These are phyloP conservation scores for Castor canadensis DNA, from an alignment of 2,113 vertebrate genomes.

Conservation along the genomic window DNA sequence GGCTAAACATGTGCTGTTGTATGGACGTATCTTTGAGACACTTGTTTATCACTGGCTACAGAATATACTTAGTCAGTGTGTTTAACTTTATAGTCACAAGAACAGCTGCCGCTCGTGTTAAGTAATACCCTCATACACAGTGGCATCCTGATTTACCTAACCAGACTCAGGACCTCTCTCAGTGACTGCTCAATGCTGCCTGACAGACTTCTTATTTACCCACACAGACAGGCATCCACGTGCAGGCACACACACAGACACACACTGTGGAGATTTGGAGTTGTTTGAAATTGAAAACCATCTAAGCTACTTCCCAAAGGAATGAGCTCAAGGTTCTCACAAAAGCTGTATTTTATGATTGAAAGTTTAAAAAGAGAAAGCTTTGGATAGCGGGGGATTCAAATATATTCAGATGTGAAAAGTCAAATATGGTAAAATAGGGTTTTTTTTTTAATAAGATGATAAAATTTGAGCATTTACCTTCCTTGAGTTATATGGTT, in stretches of 20 bases:
- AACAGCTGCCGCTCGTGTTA: constrained; percentile 87
- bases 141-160: constrained; percentile 75
- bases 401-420: neutral
- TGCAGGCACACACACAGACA: constrained; percentile 43
- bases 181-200: constrained; percentile 55
- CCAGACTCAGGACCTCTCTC: constrained; percentile 56
- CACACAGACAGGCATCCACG: constrained; percentile 22
- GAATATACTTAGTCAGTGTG: constrained; percentile 83
- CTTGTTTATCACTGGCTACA: constrained; percentile 86
- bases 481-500: neutral
- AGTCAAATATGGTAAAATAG: neutral
- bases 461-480: neutral
- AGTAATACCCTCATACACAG: constrained; percentile 79
- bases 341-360: neutral
- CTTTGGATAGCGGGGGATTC: neutral
- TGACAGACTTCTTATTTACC: constrained; percentile 43
- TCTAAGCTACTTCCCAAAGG: neutral
- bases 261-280: neutral
- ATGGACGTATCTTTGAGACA: constrained; percentile 84
- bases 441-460: neutral
- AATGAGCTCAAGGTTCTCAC: neutral
- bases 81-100: constrained; percentile 81
- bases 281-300: constrained; percentile 61
- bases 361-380: neutral
- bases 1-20: constrained; percentile 86